A percentile compares a stretch with the other conserved stretches of the same genome.
Evolutionary conservation across 2,888 invertebrate genomes (phyloP).

Genomic region (Cryptophagus acutangulus): DNA sequence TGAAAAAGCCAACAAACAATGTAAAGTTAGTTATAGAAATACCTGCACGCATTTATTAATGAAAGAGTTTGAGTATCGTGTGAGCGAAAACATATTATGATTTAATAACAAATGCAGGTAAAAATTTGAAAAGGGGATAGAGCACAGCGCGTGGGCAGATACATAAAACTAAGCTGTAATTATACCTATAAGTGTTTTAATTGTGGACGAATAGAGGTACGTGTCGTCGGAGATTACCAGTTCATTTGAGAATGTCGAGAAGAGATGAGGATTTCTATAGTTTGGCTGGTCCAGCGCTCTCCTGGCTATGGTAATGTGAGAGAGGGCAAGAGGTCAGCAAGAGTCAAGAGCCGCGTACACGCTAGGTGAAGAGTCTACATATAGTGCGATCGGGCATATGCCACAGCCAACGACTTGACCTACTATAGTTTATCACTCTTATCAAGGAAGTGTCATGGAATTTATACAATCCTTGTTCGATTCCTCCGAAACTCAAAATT

Average conservation of each 20-base stretch:
- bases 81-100: conserved; percentile 26
- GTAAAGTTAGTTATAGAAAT: conserved; percentile 23
- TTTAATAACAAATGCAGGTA: conserved; percentile 35
- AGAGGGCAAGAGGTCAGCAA: conserved; percentile 47
- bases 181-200: conserved; percentile 49
- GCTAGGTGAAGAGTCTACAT: conserved; percentile 41
- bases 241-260: conserved; percentile 21
- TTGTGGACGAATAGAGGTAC: conserved; percentile 46
- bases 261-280: conserved; percentile 25
- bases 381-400: conserved; percentile 36
- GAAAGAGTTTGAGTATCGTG: conserved; percentile 13
- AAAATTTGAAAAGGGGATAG: conserved; percentile 35
- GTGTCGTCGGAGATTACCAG: conserved; percentile 40
- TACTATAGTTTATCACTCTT: conserved; percentile 38
- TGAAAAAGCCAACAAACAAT: conserved; percentile 26
- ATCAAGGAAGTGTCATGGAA: conserved; percentile 33
- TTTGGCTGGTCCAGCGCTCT: conserved; percentile 39
- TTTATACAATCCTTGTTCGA: too few species aligned
- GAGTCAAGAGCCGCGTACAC: conserved; percentile 47
- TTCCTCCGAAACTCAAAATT: too few species aligned
- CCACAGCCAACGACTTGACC: conserved; percentile 39
- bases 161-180: conserved; percentile 47
- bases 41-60: conserved; percentile 28
- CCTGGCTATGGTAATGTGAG: conserved; percentile 47
- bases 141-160: conserved; percentile 43